Evolutionary conservation across 2,888 invertebrate species (phyloP), one percentile per base, ranked within the genome.

Genomic region (Itoplectis maculator): DNA sequence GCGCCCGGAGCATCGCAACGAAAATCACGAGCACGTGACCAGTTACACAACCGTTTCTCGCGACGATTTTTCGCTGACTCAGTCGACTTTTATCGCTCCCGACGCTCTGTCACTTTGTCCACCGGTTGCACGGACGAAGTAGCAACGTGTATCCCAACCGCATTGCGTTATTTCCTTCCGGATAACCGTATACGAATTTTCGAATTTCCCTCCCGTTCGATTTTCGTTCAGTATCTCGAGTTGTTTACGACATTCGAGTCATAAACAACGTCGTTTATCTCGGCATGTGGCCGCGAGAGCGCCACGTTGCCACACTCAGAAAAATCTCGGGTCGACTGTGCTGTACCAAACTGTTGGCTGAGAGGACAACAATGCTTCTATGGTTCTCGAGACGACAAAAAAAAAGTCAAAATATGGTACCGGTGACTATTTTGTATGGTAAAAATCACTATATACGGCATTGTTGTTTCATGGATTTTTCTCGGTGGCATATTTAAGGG

Each of bases 181-280:
- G 9, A 13, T 54, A 54, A 54, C 54, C 9, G 9, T 13, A 54
- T 23, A n/a, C n/a, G 29, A 29, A 54, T 23, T 23, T 23, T 54
- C 23, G 11, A 11, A 9, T 23, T 29, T 29, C 5, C 20, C 54
- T n/a, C 13, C 54, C 23, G 11, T 54, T 13, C 54, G 3, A 54
- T 23, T 4, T 23, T 15, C 56, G 18, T 35, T 15, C 35, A n/a
- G n/a, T 59, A 15, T 59, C 35, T 29, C 35, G 35, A 59, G 35
- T 18, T 15, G 49, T 5, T 18, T 35, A 5, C 11, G 13, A 29
- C 23, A n/a, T 29, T 35, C 35, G 18, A 18, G 35, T 15, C 11
- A 59, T 59, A 35, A 59, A 35, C 56, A 59, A 59, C n/a, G 56
- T 59, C 15, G 35, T 35, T 59, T 35, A 35, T 59, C 56, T 59